These are phyloP conservation scores for Pachyuromys duprasi DNA, from an alignment of 2,797 vertebrate species.

Conservation along the genomic window DNA sequence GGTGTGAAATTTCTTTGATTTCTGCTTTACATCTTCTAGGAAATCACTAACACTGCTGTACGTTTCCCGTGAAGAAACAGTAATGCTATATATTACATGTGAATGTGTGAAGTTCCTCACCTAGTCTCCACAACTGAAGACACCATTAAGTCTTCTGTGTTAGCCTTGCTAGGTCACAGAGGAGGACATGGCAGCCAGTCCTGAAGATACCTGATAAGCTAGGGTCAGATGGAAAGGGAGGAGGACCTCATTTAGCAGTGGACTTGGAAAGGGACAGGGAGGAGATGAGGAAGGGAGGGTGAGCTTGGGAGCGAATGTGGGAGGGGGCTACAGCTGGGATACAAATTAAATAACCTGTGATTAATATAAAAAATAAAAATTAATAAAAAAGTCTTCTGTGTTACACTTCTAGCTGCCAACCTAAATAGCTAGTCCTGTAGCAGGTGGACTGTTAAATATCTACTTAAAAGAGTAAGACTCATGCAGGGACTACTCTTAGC, in stretches of 20 bases:
- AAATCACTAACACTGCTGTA: not conserved
- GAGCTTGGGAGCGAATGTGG: too few species aligned
- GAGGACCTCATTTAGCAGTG: too few species aligned
- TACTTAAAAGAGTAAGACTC: not conserved
- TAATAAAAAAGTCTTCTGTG: not conserved
- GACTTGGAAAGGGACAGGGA: too few species aligned
- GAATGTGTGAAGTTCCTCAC: accelerated
- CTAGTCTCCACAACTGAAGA: not conserved
- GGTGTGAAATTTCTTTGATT: not conserved
- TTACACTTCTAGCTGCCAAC: not conserved
- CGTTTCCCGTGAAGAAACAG: not conserved
- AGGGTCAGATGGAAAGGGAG: too few species aligned
- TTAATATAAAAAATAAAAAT: too few species aligned
- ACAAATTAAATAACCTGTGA: too few species aligned
- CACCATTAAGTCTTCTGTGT: not conserved
- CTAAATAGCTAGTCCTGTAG: not conserved
- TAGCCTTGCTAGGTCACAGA: too few species aligned
- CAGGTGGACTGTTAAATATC: not conserved
- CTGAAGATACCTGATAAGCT: too few species aligned
- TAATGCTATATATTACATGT: not conserved
- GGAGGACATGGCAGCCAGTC: too few species aligned
- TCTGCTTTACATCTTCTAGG: not conserved
- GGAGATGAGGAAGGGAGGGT: too few species aligned
- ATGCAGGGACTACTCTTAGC: not conserved
- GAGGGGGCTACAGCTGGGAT: too few species aligned